Conservation (phyloP, 2,888 invertebrate genomes). For the Lysandra coridon region DNA sequence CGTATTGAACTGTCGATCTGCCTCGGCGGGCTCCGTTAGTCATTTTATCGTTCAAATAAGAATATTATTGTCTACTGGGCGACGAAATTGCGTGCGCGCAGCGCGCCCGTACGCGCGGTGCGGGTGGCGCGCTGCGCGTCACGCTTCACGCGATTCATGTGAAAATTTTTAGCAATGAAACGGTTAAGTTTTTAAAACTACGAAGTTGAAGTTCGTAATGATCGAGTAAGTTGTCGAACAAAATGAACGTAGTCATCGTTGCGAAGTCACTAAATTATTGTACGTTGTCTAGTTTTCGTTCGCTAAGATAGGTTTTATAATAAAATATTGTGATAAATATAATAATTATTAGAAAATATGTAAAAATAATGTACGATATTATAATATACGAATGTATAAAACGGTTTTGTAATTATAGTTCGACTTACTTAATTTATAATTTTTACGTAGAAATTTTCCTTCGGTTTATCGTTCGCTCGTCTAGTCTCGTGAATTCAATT, state of each 20-base stretch:
- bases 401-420: constrained; percentile 57
- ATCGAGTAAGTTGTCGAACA: constrained; percentile 31
- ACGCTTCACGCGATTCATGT: no score
- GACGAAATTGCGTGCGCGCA: neutral
- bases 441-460: constrained; percentile 36
- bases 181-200: neutral
- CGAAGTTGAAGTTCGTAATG: neutral
- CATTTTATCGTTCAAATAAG: neutral
- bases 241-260: constrained; percentile 56
- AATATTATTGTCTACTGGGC: neutral
- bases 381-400: constrained; percentile 50
- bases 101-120: neutral
- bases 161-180: neutral
- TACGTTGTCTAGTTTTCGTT: constrained; percentile 61
- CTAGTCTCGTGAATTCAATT: constrained; percentile 37
- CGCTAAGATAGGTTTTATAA: constrained; percentile 56
- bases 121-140: no score
- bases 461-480: constrained; percentile 34
- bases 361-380: constrained; percentile 52
- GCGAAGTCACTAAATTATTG: constrained; percentile 72
- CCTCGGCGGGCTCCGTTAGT: neutral
- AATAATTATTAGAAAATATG: constrained; percentile 49
- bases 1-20: neutral
- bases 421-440: constrained; percentile 52
- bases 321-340: constrained; percentile 68